A percentile compares a stretch with the other conserved stretches of the same genome.
These are phyloP conservation scores for Panurus biarmicus DNA, from an alignment of 2,113 vertebrate species.

Conservation along the genomic window DNA sequence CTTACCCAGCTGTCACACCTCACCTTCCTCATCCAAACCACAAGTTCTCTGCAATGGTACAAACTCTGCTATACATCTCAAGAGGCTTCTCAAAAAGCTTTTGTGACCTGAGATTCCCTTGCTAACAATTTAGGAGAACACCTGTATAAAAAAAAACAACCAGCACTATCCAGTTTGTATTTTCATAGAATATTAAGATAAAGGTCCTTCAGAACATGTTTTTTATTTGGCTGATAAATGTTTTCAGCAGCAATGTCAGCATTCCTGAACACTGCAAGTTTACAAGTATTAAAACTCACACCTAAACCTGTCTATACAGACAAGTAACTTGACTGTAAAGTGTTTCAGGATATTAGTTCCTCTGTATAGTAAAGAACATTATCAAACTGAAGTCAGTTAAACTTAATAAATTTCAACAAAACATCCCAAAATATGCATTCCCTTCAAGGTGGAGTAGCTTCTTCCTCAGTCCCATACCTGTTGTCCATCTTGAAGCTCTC, in stretches of 20 bases:
- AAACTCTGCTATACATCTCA: neutral
- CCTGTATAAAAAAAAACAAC: neutral
- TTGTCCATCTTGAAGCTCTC: neutral
- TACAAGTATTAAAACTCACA: neutral
- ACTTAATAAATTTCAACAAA: neutral
- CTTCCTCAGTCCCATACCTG: neutral
- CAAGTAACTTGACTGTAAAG: accelerated
- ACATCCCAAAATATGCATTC: neutral
- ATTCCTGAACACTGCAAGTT: neutral
- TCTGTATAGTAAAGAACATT: neutral
- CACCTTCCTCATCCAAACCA: neutral
- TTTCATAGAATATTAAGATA: neutral
- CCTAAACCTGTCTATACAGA: neutral
- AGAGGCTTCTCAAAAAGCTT: neutral
- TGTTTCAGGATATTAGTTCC: neutral
- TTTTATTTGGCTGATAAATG: neutral
- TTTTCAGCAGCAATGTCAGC: neutral
- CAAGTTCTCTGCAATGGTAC: neutral
- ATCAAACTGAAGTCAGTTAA: neutral
- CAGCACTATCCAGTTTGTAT: neutral
- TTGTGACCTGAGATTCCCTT: neutral
- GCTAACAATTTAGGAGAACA: neutral
- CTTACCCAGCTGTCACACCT: neutral
- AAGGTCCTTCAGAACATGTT: neutral
- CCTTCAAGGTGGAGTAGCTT: neutral